Evolutionary conservation across 2,113 vertebrate species (phyloP), one percentile per base, ranked within the genome.

Genomic region (Monopterus albus): DNA sequence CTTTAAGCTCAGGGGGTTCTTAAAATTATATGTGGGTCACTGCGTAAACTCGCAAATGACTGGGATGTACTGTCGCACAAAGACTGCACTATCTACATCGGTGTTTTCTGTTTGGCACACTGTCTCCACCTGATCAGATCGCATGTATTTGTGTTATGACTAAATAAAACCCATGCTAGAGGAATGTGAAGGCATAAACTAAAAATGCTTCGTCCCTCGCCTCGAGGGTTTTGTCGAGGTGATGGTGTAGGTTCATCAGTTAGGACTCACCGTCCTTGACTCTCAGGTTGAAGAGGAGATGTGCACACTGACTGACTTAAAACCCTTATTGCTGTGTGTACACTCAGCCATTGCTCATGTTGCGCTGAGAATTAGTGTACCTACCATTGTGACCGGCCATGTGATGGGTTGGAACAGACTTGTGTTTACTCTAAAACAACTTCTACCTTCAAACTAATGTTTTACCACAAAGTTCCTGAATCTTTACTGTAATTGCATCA

Each of bases 71-170:
- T n/a, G n/a, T n/a, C n/a, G n/a, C n/a, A n/a, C n/a, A n/a, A n/a
- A n/a, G n/a, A n/a, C n/a, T n/a, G n/a, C n/a, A n/a, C 29, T 39
- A 7, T 78, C 56, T 71, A 39, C 61, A 70, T 66, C 40, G 17
- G 28, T 52, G 63, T 57, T 56, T 21, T 39, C 40, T 83, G 79
- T 84, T 84, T 74, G 33, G 35, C 50, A 71, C 65, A 77, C 72
- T 57, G 72, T 60, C 36, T 78, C 64, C 52, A 35, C 17, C 6
- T 38, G 38, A 65, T 73, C 43, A 40, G 10, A 23, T 72, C 50
- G 62, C 31, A 42, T 65, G n/a, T 39, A 20, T 58, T 38, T 42
- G 43, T 80, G 53, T 82, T 66, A 47, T 71, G 60, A 28, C 65
- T 80, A 75, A 75, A 81, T 78, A 72, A 46, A 78, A 46, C 47